These are phyloP conservation scores for Drosophila elegans DNA, from an alignment of 1,140 invertebrate genomes.

Conservation along the genomic window DNA sequence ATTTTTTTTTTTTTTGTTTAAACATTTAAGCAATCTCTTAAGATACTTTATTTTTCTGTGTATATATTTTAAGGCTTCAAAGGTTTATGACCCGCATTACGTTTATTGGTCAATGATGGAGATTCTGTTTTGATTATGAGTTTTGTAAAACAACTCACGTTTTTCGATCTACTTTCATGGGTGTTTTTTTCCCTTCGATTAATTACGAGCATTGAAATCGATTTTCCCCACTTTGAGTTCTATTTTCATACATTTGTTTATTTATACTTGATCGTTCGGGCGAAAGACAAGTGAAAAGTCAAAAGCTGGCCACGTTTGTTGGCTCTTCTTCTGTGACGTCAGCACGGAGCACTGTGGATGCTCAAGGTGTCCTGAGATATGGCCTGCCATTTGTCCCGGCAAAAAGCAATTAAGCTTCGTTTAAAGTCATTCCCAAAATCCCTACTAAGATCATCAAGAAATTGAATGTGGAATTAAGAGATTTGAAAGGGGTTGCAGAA, in stretches of 20 bases:
- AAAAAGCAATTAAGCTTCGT: constrained; percentile 49
- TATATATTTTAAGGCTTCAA: constrained; percentile 22
- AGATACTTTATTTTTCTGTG: not conserved
- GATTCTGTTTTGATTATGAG: constrained; percentile 37
- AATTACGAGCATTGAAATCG: constrained; percentile 47
- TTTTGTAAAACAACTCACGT: constrained; percentile 62
- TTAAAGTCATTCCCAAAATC: constrained; percentile 46
- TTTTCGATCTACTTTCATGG: constrained; percentile 9
- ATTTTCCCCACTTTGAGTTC: constrained; percentile 47
- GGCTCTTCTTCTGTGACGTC: constrained; percentile 46
- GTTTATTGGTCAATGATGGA: constrained; percentile 25
- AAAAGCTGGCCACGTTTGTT: constrained; percentile 47
- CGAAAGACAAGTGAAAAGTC: constrained; percentile 67
- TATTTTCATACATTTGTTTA: constrained; percentile 53
- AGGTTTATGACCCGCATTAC: constrained; percentile 40
- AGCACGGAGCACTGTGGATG: constrained; percentile 4
- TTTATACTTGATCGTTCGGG: constrained; percentile 53
- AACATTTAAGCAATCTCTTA: not conserved
- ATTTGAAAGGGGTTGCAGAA: not conserved
- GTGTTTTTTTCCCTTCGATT: constrained; percentile 51
- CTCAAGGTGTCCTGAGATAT: constrained; percentile 31
- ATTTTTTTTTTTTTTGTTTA: constrained; percentile 5
- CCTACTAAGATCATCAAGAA: constrained; percentile 52
- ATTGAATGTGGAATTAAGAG: constrained; percentile 54
- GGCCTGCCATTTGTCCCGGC: constrained; percentile 31